A percentile compares a stretch with the other conserved stretches of the same genome.
These are phyloP conservation scores for Strigamia maritima DNA, from an alignment of 2,888 invertebrate species.

Conservation along the genomic window DNA sequence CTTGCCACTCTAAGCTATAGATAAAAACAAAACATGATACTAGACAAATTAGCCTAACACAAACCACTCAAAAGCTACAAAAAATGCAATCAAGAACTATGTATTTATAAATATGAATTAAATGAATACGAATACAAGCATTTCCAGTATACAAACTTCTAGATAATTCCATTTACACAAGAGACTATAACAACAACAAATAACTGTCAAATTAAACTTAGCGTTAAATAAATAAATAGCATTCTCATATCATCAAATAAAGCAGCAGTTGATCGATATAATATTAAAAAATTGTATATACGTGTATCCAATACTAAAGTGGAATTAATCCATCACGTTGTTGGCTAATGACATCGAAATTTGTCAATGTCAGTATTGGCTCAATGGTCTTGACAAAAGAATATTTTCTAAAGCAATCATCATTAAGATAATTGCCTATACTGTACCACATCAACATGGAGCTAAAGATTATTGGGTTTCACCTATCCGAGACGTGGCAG, in stretches of 20 bases:
- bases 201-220: too few relatives aligned
- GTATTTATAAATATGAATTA: too few relatives aligned
- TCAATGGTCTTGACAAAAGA: conserved; percentile 17
- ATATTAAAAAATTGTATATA: background rate
- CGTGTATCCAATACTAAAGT: background rate
- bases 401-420: conserved; percentile 30
- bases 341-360: conserved; percentile 16
- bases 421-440: conserved; percentile 29
- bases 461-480: conserved; percentile 9
- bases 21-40: too few relatives aligned
- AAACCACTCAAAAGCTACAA: background rate
- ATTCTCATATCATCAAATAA: background rate
- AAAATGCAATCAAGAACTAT: background rate
- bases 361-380: conserved; percentile 9
- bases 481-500: background rate
- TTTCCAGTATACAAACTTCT: too few relatives aligned
- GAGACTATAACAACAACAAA: too few relatives aligned
- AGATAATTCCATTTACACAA: too few relatives aligned
- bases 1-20: background rate
- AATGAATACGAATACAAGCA: too few relatives aligned
- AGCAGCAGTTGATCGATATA: background rate
- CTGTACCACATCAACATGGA: background rate
- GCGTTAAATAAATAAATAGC: background rate
- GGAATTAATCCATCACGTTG: background rate
- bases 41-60: too few relatives aligned